Evolutionary conservation across 2,113 vertebrate genomes (phyloP), one percentile per base, ranked within the genome.

Genomic region (Megaptera novaeangliae): DNA sequence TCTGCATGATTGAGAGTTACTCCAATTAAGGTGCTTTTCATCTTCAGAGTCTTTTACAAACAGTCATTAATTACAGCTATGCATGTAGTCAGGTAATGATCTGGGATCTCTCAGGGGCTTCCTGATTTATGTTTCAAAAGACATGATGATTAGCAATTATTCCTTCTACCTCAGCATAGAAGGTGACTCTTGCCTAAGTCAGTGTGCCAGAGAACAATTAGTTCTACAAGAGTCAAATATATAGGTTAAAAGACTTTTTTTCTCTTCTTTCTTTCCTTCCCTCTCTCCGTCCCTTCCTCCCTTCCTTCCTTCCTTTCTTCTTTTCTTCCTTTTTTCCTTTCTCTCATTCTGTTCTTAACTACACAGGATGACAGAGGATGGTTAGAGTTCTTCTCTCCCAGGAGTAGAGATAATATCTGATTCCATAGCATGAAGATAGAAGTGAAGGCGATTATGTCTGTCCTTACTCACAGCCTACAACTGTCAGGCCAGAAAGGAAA

Each of bases 1-100:
- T 96, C 44, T 93, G 34, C n/a, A 94, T 64, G 66, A 91, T 66
- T 97, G 75, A 97, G 63, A 83, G 87, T 85, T 82, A 80, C 39
- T 95, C 69, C 95, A 95, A 46, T 96, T 85, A 96, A 94, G 29
- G 59, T 44, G 34, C 18, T 94, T 97, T 98, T 72, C 75, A 85
- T 93, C 78, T 96, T 88, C 52, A 82, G 75, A 81, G 39, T 77
- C 77, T 94, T 97, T 94, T 93, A 91, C 75, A 94, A 96, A 97
- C 59, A 94, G 31, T 52, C 85, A 93, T 97, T 97, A 94, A 93
- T 97, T 97, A 97, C 44, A 86, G 77, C 71, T 93, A 84, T 25
- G 55, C 66, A 27, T 88, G 81, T 41, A 98, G 91, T 95, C 69
- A 88, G 59, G 72, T 90, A 85, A 97, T 90, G 36, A 81, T 88